Evolutionary conservation across 2,888 invertebrate genomes (phyloP).

Genomic region (Plagiodera versicolora): DNA sequence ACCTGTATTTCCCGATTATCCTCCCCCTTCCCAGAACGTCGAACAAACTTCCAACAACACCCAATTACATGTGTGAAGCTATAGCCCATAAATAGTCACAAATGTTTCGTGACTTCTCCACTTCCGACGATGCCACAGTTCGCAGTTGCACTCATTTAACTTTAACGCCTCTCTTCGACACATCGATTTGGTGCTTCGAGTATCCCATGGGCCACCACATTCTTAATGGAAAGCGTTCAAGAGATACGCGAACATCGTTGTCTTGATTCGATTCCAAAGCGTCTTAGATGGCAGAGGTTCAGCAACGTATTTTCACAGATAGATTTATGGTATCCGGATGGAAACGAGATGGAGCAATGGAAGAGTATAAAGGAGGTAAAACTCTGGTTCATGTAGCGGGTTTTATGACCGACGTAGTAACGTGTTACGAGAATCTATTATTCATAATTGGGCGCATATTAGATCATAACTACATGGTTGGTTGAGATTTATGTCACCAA

Average conservation of each 20-base stretch:
- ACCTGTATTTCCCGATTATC: background rate
- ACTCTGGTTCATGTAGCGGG: too few species aligned
- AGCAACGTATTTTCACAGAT: too few species aligned
- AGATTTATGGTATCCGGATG: too few species aligned
- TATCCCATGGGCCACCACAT: slow-evolving; percentile 27
- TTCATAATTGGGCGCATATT: too few species aligned
- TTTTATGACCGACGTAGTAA: too few species aligned
- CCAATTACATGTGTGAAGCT: slow-evolving; percentile 11
- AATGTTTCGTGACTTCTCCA: slow-evolving; percentile 14
- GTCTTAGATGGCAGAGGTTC: slow-evolving; percentile 14
- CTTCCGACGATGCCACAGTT: slow-evolving; percentile 10
- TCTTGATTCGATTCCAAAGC: slow-evolving; percentile 38
- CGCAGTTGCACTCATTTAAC: slow-evolving; percentile 17
- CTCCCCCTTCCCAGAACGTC: background rate
- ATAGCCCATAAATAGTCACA: slow-evolving; percentile 6
- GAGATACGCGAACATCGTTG: slow-evolving; percentile 34
- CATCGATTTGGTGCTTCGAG: slow-evolving; percentile 2
- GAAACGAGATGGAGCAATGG: too few species aligned
- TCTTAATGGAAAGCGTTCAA: slow-evolving; percentile 35
- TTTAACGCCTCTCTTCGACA: slow-evolving; percentile 11
- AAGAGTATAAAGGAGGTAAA: too few species aligned
- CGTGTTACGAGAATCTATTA: too few species aligned
- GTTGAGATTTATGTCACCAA: too few species aligned
- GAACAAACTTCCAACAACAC: slow-evolving; percentile 4
- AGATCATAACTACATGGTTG: too few species aligned